Conservation (phyloP, 2,113 vertebrate species). For the Balaeniceps rex region DNA sequence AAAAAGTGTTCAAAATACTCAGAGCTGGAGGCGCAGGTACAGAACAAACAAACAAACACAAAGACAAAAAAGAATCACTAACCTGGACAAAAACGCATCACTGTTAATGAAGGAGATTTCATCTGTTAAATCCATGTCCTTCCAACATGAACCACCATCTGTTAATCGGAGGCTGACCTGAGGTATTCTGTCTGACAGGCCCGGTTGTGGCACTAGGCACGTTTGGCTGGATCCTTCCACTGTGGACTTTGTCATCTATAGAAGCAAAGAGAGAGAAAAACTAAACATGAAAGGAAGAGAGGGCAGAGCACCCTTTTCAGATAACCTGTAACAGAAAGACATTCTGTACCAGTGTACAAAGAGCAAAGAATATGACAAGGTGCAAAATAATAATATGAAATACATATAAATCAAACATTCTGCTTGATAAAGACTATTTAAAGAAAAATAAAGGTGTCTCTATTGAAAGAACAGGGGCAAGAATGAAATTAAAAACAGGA, state of each 20-base stretch:
- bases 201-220: constrained; percentile 32
- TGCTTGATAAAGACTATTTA: background rate
- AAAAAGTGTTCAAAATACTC: background rate
- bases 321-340: background rate
- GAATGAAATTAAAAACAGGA: background rate
- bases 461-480: background rate
- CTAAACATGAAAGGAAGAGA: background rate
- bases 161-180: background rate
- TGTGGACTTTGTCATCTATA: constrained; percentile 41
- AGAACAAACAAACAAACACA: background rate
- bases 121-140: constrained; percentile 56
- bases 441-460: background rate
- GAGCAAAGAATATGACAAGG: background rate
- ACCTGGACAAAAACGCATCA: constrained; percentile 60
- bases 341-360: background rate
- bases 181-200: constrained; percentile 41
- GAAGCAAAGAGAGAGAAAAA: background rate
- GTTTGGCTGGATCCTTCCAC: background rate
- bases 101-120: constrained; percentile 32
- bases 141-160: background rate
- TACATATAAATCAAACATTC: background rate
- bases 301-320: background rate
- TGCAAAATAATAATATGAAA: background rate
- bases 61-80: constrained; percentile 4
- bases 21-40: background rate